These are phyloP conservation scores for Hymenopus coronatus DNA, from an alignment of 2,888 invertebrate genomes.

Conservation along the genomic window DNA sequence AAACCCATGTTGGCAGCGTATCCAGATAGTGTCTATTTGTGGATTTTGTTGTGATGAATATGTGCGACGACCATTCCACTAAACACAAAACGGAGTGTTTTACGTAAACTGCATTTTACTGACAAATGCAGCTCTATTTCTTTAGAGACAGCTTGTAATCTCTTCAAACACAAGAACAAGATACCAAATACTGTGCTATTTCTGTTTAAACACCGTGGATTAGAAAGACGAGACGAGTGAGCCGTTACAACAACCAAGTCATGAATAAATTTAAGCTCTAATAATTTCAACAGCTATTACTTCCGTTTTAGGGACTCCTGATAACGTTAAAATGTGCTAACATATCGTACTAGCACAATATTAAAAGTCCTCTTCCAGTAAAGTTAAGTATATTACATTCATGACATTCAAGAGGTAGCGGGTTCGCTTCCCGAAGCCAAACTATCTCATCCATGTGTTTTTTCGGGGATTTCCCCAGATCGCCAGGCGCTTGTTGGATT, in stretches of 20 bases:
- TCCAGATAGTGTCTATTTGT: slow-evolving; percentile 16
- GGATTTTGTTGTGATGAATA: slow-evolving; percentile 14
- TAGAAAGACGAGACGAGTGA: neutral
- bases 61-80: neutral
- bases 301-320: too few species aligned
- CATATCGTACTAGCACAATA: too few species aligned
- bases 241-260: neutral
- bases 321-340: too few species aligned
- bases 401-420: too few species aligned
- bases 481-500: too few species aligned
- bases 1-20: slow-evolving; percentile 12
- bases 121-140: neutral
- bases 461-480: too few species aligned
- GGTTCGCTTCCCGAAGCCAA: too few species aligned
- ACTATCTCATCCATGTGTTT: too few species aligned
- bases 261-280: neutral
- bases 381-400: too few species aligned
- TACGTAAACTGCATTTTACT: neutral
- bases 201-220: neutral
- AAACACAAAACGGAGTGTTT: neutral
- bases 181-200: neutral
- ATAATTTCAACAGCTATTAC: neutral
- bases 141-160: neutral
- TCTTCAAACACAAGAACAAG: neutral
- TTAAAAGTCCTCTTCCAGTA: too few species aligned